Evolutionary conservation across 2,797 vertebrate species (phyloP), one percentile per base, ranked within the genome.

Genomic region (Acomys russatus): DNA sequence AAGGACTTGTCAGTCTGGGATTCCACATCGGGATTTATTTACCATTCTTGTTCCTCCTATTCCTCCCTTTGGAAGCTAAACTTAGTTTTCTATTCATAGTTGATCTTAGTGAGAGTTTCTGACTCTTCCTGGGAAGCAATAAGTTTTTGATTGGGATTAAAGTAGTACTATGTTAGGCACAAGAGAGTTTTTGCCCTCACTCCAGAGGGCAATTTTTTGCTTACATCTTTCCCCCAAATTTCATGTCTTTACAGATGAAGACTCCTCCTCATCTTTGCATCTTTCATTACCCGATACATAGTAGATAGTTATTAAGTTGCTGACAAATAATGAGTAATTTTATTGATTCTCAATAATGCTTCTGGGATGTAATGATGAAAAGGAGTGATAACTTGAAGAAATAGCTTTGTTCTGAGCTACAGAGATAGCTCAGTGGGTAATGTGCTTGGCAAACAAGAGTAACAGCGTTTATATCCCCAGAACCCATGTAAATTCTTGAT

Each of bases 31-130:
- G 28, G 63, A 76, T 54, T 94, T 83, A 30, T 54, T 83, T 28
- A 66, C 20, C n/a, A 78, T 51, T 84, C 10, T 15, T 59, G 14
- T 11, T 11, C 6, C 51, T 84, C 74, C 44, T 49, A 22, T 44
- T 77, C 35, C 28, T 68, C 4, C 38, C 82, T 20, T 18, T 38
- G 23, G 33, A 76, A 85, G 44, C 18, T 28, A 77, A 68, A 90
- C 22, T 66, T 51, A 54, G 78, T 59, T 51, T 56, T 66, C 3
- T 84, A 56, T 56, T 35, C 77, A 28, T 88, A 9, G n/a, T 64
- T 95, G 59, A 92, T 74, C 90, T 91, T 85, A 11, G 4, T 63
- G 38, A 44, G 73, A 91, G 25, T 82, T 96, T 77, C 74, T 89
- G 61, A 54, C 28, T n/a, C 15, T 94, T 94, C 49, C 30, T 84